Base-by-base conservation (phyloP, 2,113 vertebrate genomes). In the Stomatorhinus ivindoensis region DNA sequence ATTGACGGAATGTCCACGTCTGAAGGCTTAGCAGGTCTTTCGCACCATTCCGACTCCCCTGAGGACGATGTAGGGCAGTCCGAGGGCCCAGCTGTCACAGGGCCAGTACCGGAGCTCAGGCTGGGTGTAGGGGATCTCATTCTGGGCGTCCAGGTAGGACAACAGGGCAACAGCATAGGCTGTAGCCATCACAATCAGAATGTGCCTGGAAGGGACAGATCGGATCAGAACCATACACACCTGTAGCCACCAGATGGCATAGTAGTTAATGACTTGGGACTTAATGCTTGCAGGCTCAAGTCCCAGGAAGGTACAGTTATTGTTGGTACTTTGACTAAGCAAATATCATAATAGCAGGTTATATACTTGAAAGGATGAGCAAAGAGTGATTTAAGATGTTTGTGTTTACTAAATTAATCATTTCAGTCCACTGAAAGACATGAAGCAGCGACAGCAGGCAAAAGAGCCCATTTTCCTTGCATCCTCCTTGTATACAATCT, bases 31-130 rank as follows among this genome's bases (percentile, higher is more conserved):
- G 91, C 96, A 97, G 82, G 82, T 91, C 92, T 97, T 98, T 47
- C 89, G 91, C 4, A 93, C 91, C 89, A 94, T 95, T 15, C 90
- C 47, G 0, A 90, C 91, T 4, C 90, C 91, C 58, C 88, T 94
- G 35, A 97, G 88, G 21, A 93, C 90, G 51, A 99, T 50, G 0
- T 98, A 98, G 44, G 98, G 98, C 89, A 99, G 90, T 47, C 96
- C 97, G 0, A 98, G 1, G 0, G 91, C 91, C 96, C 96, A 97
- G 0, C 93, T 94, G 89, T 97, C 95, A 0, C 91, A 94, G 4
- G 98, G 98, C 98, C 98, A 99, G 90, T 97, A 99, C 73, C 92
- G 94, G 8, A 99, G 89, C 88, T 94, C 95, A 0, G 98, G 96
- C n/a, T 95, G 93, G 0, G 95, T 93, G 0, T 94, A 93, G 0